Base-by-base conservation (phyloP, 2,888 invertebrate species). In the Boloria euphrosyne region DNA sequence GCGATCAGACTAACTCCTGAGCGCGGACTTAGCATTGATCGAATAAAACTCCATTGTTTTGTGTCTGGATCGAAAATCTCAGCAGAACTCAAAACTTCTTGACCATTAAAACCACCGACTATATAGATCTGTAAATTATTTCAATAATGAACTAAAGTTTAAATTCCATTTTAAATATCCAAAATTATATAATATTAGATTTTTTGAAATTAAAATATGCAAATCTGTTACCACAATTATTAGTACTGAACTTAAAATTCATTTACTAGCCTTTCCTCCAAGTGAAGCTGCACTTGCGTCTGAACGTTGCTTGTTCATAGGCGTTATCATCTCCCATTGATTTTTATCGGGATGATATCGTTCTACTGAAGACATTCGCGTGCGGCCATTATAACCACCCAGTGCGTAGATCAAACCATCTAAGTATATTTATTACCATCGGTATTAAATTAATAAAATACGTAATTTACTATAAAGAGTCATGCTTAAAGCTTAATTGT, bases 31-130 rank as follows among this genome's bases (percentile, higher is more conserved):
- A 92, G 86, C 97, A 97, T 96, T 13, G 94, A 93, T 7, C 94
- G 90, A 74, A 95, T 93, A 84, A 93, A 93, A 67, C 94, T 95
- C 97, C 97, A 97, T 77, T 95, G 95, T 75, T 94, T 93, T 0
- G 93, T 92, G 13, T 86, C 86, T 0, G 95, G 93, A 82, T 96
- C 95, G 81, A 95, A 97, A 54, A 95, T 93, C 83, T 97, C 97
- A 0, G 94, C 95, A 0, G 95, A 95, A 74, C 93, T 94, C 75
- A 97, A 93, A 16, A 97, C 95, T 75, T 95, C 95, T 72, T 94
- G 93, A 0, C 97, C 97, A 78, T 96, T 96, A 85, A 96, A 97
- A 18, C 97, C 97, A 13, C 97, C 96, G 17, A 94, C 95, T 59
- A 96, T 94, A 83, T 95, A 96, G 73, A 96, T 94, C 93, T 94